Percentiles rank a stretch among this genome's conserved stretches.
Conservation (phyloP, 92 coral and sea anemone genomes). For the Paragorgia papillata region DNA sequence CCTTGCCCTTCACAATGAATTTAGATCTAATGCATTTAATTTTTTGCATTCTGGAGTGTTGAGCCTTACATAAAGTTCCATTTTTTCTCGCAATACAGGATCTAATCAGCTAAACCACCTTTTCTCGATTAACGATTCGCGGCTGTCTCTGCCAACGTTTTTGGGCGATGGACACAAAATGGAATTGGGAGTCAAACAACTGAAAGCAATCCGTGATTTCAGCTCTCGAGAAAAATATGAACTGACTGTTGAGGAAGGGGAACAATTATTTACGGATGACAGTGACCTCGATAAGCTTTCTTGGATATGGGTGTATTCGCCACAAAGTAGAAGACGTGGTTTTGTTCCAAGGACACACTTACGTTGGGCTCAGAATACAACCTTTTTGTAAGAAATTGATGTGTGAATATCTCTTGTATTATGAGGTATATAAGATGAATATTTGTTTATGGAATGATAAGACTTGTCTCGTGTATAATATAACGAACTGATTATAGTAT, state of each 20-base stretch:
- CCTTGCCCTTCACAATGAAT: too few species aligned
- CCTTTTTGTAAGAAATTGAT: constrained; percentile 5
- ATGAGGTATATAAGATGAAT: too few species aligned
- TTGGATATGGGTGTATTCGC: constrained; percentile 94
- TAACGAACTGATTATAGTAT: too few species aligned
- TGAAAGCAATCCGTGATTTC: constrained; percentile 4
- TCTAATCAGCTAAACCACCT: constrained; percentile 9
- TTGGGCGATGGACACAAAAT: constrained; percentile 19
- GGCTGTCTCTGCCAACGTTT: constrained; percentile 18
- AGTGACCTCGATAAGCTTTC: constrained; percentile 75
- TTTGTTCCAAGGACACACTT: constrained; percentile 87
- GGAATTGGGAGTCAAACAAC: constrained; percentile 15
- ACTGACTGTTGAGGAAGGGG: constrained; percentile 84
- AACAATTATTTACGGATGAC: constrained; percentile 92
- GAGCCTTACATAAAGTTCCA: too few species aligned
- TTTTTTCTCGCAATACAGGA: constrained; percentile 18
- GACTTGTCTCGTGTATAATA: too few species aligned
- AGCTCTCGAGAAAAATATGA: constrained; percentile 63
- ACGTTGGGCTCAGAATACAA: constrained; percentile 39
- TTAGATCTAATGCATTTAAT: too few species aligned
- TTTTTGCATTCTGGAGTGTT: too few species aligned
- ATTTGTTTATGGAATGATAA: too few species aligned
- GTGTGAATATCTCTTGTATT: too few species aligned
- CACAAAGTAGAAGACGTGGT: constrained; percentile 78
- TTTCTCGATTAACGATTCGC: background rate